Conservation (phyloP, 2,888 invertebrate genomes). For the Mythimna lalbum region DNA sequence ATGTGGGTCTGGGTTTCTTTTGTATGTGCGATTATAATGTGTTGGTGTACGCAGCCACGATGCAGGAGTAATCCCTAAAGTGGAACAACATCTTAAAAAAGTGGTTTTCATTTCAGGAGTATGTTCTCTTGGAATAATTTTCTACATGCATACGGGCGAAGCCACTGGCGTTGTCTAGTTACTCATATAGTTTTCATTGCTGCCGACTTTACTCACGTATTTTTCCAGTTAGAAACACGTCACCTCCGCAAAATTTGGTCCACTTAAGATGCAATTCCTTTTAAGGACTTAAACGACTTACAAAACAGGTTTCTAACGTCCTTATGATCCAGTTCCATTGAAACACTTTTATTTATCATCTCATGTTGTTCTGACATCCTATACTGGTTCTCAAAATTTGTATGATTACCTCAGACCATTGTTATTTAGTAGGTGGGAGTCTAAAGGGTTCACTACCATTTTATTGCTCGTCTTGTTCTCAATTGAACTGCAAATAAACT, state of each 20-base stretch:
- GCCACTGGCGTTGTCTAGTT: neutral
- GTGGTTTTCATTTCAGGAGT: too few relatives aligned
- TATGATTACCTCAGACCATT: constrained; percentile 58
- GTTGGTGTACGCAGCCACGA: neutral
- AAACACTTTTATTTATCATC: constrained; percentile 29
- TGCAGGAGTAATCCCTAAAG: too few relatives aligned
- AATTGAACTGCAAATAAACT: constrained; percentile 57
- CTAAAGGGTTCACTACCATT: constrained; percentile 51
- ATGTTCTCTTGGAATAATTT: too few relatives aligned
- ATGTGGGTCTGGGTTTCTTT: too few relatives aligned
- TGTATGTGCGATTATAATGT: neutral
- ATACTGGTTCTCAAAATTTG: constrained; percentile 32
- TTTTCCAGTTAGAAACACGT: neutral
- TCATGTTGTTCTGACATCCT: constrained; percentile 23
- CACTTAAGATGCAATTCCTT: constrained; percentile 9
- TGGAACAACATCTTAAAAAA: too few relatives aligned
- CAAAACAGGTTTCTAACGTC: constrained; percentile 34
- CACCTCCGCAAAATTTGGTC: constrained; percentile 6
- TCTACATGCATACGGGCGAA: too few relatives aligned
- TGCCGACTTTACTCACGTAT: neutral
- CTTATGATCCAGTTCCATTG: constrained; percentile 37
- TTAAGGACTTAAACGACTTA: constrained; percentile 20
- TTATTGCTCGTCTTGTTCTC: constrained; percentile 59
- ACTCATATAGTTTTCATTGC: neutral
- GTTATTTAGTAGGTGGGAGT: constrained; percentile 62